A percentile compares a stretch with the other conserved stretches of the same genome.
Evolutionary conservation across 2,888 invertebrate genomes (phyloP).

Genomic region (Pandemis cinnamomeana): DNA sequence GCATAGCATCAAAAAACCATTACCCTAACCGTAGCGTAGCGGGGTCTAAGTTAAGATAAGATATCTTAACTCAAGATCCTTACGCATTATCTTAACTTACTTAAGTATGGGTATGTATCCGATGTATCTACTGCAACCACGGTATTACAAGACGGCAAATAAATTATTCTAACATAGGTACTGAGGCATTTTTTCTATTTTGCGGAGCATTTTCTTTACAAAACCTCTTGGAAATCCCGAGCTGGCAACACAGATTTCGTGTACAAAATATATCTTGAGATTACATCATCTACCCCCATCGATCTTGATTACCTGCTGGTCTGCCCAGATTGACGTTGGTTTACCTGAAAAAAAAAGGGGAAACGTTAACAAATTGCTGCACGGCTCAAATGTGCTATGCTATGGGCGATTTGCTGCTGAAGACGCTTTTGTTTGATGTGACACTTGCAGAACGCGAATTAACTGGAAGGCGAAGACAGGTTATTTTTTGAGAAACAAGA

Average conservation of each 20-base stretch:
- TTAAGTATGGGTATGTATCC: no score
- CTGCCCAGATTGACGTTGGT: conserved; percentile 24
- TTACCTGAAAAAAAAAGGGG: conserved; percentile 35
- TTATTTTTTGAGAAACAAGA: no score
- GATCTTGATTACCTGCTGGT: conserved; percentile 37
- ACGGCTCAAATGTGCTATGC: conserved; percentile 3
- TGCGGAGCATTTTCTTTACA: not conserved
- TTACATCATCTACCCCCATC: conserved; percentile 25
- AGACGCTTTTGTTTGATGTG: not conserved
- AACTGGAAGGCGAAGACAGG: no score
- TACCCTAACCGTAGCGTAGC: no score
- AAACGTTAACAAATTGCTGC: conserved; percentile 16
- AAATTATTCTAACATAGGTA: not conserved
- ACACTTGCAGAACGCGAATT: not conserved
- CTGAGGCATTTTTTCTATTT: not conserved
- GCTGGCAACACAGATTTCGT: conserved; percentile 16
- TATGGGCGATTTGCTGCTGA: not conserved
- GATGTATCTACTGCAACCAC: no score
- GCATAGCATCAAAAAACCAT: no score
- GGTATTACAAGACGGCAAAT: no score
- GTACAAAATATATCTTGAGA: conserved; percentile 34
- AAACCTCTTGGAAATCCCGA: not conserved
- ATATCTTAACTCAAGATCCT: no score
- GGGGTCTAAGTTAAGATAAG: no score
- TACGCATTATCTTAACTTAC: no score